Conservation (phyloP, 1,140 invertebrate genomes). For the Drosophila ironensis region DNA sequence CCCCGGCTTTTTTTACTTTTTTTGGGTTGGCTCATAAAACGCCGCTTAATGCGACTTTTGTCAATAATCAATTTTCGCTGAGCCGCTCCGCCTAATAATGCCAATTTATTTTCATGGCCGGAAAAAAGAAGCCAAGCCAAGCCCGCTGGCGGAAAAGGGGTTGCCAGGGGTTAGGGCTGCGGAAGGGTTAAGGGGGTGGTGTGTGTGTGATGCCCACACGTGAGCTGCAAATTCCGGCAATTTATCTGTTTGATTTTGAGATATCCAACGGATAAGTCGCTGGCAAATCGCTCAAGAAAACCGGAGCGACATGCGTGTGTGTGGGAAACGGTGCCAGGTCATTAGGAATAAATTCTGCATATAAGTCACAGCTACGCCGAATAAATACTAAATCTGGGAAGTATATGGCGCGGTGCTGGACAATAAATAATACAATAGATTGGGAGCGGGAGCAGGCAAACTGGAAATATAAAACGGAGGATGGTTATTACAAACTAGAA, state of each 20-base stretch:
- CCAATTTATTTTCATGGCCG: conserved; percentile 66
- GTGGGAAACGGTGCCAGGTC: not conserved
- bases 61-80: conserved; percentile 76
- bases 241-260: conserved; percentile 73
- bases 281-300: conserved; percentile 25
- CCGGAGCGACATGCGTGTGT: conserved; percentile 5
- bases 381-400: not conserved
- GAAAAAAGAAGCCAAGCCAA: not conserved
- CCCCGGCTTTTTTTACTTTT: conserved; percentile 6
- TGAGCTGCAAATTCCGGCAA: conserved; percentile 58
- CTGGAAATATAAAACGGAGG: too few species aligned
- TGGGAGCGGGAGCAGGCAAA: too few species aligned
- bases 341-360: not conserved
- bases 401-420: too few species aligned
- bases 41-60: conserved; percentile 62
- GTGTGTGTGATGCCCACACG: conserved; percentile 8
- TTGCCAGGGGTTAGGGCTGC: conserved; percentile 21
- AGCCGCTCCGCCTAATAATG: conserved; percentile 66
- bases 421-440: too few species aligned
- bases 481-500: too few species aligned
- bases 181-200: conserved; percentile 1
- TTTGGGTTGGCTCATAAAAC: conserved; percentile 63
- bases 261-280: conserved; percentile 39
- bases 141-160: conserved; percentile 35
- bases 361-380: not conserved